Conservation (phyloP, 2,113 vertebrate genomes). For the Psilopsiagon aurifrons region DNA sequence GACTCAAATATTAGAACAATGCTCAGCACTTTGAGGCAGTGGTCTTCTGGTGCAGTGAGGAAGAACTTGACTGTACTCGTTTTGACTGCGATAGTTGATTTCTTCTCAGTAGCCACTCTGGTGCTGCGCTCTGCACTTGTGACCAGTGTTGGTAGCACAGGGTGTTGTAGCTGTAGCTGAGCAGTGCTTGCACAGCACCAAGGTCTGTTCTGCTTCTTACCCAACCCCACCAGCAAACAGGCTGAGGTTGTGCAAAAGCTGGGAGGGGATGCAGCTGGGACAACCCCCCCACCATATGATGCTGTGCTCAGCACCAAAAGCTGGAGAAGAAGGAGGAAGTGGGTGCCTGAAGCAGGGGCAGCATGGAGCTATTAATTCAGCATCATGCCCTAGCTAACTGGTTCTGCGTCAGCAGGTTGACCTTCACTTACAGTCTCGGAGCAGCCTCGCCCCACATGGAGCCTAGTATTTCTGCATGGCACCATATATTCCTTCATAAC, state of each 20-base stretch:
- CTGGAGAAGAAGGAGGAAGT: background rate
- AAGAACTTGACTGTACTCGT: background rate
- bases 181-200: background rate
- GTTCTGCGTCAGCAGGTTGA: background rate
- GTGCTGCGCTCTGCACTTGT: background rate
- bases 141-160: background rate
- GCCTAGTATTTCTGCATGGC: background rate
- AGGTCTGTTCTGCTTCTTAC: background rate
- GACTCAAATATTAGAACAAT: background rate
- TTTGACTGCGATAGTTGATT: background rate
- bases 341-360: fast-evolving
- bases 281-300: fast-evolving
- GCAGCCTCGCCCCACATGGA: background rate
- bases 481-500: background rate
- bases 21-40: background rate
- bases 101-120: background rate
- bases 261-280: background rate
- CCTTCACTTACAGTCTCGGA: background rate
- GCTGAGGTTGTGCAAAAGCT: background rate
- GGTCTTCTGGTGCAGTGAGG: background rate
- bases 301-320: fast-evolving
- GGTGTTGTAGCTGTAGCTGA: background rate
- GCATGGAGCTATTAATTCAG: background rate
- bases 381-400: background rate
- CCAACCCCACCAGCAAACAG: too few species aligned